Percentiles rank a stretch among this genome's conserved stretches.
Conservation (phyloP, 2,113 vertebrate species). For the Corythornis madagascariensis region DNA sequence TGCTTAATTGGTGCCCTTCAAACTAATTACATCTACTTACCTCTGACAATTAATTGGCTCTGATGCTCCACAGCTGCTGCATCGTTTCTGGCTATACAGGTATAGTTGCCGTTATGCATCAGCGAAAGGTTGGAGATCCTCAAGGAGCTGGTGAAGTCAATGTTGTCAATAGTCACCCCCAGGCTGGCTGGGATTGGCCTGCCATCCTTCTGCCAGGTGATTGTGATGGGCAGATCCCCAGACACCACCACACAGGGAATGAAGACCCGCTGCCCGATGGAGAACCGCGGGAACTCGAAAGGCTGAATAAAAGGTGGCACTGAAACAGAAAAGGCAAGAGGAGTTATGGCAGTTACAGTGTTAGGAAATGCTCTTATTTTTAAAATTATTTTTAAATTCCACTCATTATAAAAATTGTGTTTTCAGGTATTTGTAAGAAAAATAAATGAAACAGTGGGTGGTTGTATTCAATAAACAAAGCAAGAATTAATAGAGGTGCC, state of each 20-base stretch:
- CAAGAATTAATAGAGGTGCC: background rate
- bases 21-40: constrained; percentile 68
- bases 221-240: constrained; percentile 93
- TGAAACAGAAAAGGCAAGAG: constrained; percentile 63
- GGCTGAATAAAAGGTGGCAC: constrained; percentile 97
- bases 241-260: constrained; percentile 98
- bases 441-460: background rate
- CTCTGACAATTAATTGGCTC: constrained; percentile 96
- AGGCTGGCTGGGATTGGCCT: constrained; percentile 91
- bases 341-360: accelerated
- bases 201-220: constrained; percentile 99
- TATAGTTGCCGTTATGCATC: constrained; percentile 98
- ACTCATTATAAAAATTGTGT: background rate
- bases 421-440: background rate
- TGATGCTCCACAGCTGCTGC: constrained; percentile 94
- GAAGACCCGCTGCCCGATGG: constrained; percentile 96
- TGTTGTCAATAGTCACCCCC: constrained; percentile 97
- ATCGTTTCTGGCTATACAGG: constrained; percentile 97
- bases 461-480: background rate
- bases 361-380: background rate
- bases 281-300: constrained; percentile 96
- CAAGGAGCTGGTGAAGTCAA: constrained; percentile 97
- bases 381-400: background rate
- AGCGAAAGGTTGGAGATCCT: constrained; percentile 95
- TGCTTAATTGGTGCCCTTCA: background rate